These are phyloP conservation scores for Pogonocherus hispidulus DNA, from an alignment of 2,888 invertebrate genomes.

Conservation along the genomic window DNA sequence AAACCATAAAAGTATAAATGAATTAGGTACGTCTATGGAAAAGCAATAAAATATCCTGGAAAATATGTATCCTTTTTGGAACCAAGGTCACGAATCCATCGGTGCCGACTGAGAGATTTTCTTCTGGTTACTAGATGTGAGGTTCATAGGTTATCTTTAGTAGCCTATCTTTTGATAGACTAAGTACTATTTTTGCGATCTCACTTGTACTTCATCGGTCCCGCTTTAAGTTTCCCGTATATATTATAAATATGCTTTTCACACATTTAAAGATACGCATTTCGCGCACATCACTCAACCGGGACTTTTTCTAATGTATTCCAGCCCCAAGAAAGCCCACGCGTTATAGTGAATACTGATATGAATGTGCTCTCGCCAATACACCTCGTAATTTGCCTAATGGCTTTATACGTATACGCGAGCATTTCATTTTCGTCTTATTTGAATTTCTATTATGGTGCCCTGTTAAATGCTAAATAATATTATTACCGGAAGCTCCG, in stretches of 20 bases:
- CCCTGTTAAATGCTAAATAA: slow-evolving; percentile 10
- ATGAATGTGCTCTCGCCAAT: slow-evolving; percentile 32
- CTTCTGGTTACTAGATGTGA: too few species aligned
- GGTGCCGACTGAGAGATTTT: too few species aligned
- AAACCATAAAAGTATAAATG: too few species aligned
- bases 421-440: slow-evolving; percentile 12
- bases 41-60: too few species aligned
- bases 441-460: slow-evolving; percentile 13
- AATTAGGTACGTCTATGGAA: too few species aligned
- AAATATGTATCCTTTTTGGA: too few species aligned
- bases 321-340: slow-evolving; percentile 37
- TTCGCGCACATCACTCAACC: slow-evolving; percentile 42
- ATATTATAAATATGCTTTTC: neutral
- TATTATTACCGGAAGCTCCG: slow-evolving; percentile 2
- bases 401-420: slow-evolving; percentile 20
- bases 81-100: too few species aligned
- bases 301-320: slow-evolving; percentile 46
- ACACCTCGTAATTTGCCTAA: slow-evolving; percentile 37
- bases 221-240: neutral
- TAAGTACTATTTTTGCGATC: too few species aligned
- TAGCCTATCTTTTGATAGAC: too few species aligned
- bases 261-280: slow-evolving; percentile 28
- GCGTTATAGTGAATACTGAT: slow-evolving; percentile 44
- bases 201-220: too few species aligned
- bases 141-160: too few species aligned